phyloP scores from a whole-genome alignment of 2,113 vertebrate genomes.

The Ammodytes dubius region DNA sequence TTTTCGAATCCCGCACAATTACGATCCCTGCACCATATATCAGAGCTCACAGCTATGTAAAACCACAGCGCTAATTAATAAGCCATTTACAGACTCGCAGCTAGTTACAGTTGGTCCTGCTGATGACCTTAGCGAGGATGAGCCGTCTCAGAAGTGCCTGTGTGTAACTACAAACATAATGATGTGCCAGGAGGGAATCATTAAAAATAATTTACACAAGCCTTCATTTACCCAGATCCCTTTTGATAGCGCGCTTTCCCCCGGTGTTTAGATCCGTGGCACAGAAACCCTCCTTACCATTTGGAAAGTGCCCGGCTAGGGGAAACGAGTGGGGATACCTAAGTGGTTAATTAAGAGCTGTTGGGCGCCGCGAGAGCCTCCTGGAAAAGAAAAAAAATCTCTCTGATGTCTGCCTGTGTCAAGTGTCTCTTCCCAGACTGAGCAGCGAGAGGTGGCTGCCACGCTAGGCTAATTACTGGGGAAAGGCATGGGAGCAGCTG shows the following conservation, averaged over 20 bases:
- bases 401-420: slow-evolving; percentile 99
- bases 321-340: slow-evolving; percentile 93
- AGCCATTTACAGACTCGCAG: slow-evolving; percentile 98
- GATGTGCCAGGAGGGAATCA: slow-evolving; percentile 99
- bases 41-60: slow-evolving; percentile 99
- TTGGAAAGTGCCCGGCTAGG: slow-evolving; percentile 92
- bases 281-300: slow-evolving; percentile 91
- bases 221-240: slow-evolving; percentile 99
- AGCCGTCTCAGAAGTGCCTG: slow-evolving; percentile 98
- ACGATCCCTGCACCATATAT: slow-evolving; percentile 97
- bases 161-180: slow-evolving; percentile 99
- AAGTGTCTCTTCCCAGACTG: slow-evolving; percentile 98
- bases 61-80: slow-evolving; percentile 99
- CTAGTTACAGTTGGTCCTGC: slow-evolving; percentile 95
- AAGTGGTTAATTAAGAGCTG: slow-evolving; percentile 99
- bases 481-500: slow-evolving; percentile 91
- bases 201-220: slow-evolving; percentile 99
- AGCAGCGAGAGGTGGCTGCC: slow-evolving; percentile 95
- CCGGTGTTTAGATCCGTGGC: slow-evolving; percentile 95
- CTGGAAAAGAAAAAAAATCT: slow-evolving; percentile 89
- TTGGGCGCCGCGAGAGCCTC: slow-evolving; percentile 96
- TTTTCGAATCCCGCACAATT: slow-evolving; percentile 97
- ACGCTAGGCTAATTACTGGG: slow-evolving; percentile 94
- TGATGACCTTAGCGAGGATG: slow-evolving; percentile 96
- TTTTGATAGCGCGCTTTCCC: slow-evolving; percentile 98